Base-by-base conservation (phyloP, 2,113 vertebrate species). In the Odontophorus gujanensis region DNA sequence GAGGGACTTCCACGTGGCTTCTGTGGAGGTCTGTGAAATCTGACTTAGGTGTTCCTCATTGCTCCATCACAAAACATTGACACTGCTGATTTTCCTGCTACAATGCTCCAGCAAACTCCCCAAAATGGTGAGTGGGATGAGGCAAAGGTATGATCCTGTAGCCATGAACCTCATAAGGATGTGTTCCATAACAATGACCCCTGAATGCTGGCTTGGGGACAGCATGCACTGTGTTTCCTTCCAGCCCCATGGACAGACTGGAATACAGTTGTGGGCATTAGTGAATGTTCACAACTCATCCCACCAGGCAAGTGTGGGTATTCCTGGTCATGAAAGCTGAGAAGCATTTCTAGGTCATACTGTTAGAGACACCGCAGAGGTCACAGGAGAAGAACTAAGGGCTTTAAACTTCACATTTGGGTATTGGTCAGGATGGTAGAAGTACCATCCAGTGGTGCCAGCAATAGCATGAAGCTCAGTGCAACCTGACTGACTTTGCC, bases 161-260 rank as follows among this genome's bases (percentile, higher is more conserved):
- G 16, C 22, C 8, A 15, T 48, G 20, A 9, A 63, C 59, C 30
- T 25, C 25, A 15, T 1, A 48, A 55, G 7, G 2, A 2, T 0
- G 0, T 32, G 20, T 45, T 16, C n/a, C 28, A 30, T 8, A 79
- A 42, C 11, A 24, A 12, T 43, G 53, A 42, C 20, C 16, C 21
- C 47, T 80, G 74, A 82, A 62, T 45, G 38, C 8, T 24, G 40
- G 12, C 34, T 79, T 32, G 69, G 17, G 32, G 8, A 19, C 48
- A 65, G 43, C 5, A 9, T n/a, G 8, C 15, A 61, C 21, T 32
- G 42, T 16, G 40, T 12, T 3, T 82, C 26, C 62, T 57, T 89
- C 40, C 40, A 85, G 25, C 22, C n/a, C 53, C 7, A 2, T 2
- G n/a, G 21, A 38, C 4, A 72, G 7, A 22, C 21, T 30, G 43